phyloP scores from a whole-genome alignment of 2,888 invertebrate species.

The Endomychus coccineus region DNA sequence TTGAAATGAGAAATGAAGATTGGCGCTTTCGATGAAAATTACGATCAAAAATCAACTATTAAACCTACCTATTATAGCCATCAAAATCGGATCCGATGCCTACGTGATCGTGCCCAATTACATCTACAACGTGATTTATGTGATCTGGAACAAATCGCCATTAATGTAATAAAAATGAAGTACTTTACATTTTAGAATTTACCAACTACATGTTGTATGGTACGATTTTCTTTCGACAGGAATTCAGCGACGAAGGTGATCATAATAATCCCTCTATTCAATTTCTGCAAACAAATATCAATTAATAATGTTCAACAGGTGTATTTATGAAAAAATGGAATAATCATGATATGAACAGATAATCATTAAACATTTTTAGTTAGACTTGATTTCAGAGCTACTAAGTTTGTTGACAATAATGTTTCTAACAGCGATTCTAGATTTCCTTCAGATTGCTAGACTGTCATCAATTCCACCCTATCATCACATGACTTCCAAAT shows the following conservation, averaged over 20 bases:
- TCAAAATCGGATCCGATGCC: constrained; percentile 50
- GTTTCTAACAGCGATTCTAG: too few species aligned
- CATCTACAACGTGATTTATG: constrained; percentile 46
- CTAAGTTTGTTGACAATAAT: too few species aligned
- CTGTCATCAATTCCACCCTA: too few species aligned
- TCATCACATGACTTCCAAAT: too few species aligned
- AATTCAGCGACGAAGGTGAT: constrained; percentile 64
- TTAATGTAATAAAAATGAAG: too few species aligned
- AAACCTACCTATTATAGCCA: constrained; percentile 40
- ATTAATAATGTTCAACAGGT: too few species aligned
- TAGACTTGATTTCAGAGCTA: too few species aligned
- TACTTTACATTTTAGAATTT: constrained; percentile 32
- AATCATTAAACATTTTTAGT: too few species aligned
- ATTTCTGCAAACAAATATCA: too few species aligned
- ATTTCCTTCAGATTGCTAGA: too few species aligned
- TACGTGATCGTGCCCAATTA: constrained; percentile 46
- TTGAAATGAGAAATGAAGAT: background rate
- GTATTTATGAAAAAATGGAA: too few species aligned
- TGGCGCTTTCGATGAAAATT: background rate
- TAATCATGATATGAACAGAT: too few species aligned
- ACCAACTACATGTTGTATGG: constrained; percentile 63
- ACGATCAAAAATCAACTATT: constrained; percentile 6
- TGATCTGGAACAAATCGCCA: constrained; percentile 40
- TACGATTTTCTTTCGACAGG: constrained; percentile 43
- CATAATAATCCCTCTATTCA: constrained; percentile 66